A percentile compares a stretch with the other conserved stretches of the same genome.
Evolutionary conservation across 2,113 vertebrate species (phyloP).

Genomic region (Mustela nigripes): DNA sequence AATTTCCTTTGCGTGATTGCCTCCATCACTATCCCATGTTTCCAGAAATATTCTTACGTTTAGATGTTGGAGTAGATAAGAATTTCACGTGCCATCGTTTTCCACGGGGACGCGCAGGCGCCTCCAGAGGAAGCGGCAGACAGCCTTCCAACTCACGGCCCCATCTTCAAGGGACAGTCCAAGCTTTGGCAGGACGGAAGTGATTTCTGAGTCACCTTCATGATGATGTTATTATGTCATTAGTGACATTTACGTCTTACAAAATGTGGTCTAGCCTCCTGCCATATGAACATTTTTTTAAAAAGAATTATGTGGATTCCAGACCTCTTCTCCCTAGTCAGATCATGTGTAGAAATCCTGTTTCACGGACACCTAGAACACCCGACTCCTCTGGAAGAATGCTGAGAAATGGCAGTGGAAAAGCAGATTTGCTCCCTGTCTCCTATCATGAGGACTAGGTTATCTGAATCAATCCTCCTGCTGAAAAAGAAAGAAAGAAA

Average conservation of each 20-base stretch:
- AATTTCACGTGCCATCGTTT: not conserved
- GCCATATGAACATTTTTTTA: constrained; percentile 1
- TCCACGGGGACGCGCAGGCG: not conserved
- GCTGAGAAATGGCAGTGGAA: constrained; percentile 17
- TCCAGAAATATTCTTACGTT: constrained; percentile 45
- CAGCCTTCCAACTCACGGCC: constrained; percentile 38
- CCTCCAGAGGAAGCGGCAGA: not conserved
- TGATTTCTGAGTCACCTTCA: constrained; percentile 39
- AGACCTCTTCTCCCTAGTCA: constrained; percentile 43
- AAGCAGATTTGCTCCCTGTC: constrained; percentile 39
- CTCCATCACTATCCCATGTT: constrained; percentile 40
- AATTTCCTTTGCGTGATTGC: constrained; percentile 24
- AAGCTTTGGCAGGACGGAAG: constrained; percentile 42
- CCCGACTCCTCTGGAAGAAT: not conserved
- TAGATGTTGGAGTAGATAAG: not conserved
- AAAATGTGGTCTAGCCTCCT: constrained; percentile 36
- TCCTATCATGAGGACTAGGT: not conserved
- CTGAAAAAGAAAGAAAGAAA: not conserved
- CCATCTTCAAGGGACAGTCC: constrained; percentile 21
- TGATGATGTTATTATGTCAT: not conserved
- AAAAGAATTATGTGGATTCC: constrained; percentile 34
- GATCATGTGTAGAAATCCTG: constrained; percentile 10
- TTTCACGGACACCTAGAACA: not conserved
- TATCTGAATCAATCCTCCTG: not conserved
- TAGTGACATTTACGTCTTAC: constrained; percentile 8